Conservation (phyloP, 2,113 vertebrate species). For the Ivindomyrus marchei region DNA sequence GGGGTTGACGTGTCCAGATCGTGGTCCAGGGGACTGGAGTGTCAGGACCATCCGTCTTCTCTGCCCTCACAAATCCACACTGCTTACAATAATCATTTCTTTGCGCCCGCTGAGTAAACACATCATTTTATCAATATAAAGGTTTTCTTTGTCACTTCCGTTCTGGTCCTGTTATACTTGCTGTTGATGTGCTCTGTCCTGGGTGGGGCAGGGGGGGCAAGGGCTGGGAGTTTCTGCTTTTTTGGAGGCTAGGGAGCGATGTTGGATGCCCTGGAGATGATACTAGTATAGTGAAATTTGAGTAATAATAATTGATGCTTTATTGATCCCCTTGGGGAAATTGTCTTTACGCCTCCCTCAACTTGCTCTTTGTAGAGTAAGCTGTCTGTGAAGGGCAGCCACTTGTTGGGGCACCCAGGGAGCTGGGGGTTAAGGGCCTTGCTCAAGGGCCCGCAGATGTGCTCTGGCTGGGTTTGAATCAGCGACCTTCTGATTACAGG, state of each 20-base stretch:
- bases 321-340: too few relatives aligned
- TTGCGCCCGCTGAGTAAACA: background rate
- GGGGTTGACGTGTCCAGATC: background rate
- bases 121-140: background rate
- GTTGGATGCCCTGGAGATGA: background rate
- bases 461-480: too few relatives aligned
- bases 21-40: background rate
- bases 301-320: too few relatives aligned
- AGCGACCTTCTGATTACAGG: too few relatives aligned
- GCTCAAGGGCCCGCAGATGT: too few relatives aligned
- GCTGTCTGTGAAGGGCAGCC: too few relatives aligned
- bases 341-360: too few relatives aligned
- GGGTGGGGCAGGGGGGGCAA: background rate
- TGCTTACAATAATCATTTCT: background rate
- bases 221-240: background rate
- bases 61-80: background rate
- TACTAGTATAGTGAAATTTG: background rate
- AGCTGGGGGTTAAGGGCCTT: too few relatives aligned
- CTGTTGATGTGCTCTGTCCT: background rate
- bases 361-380: too few relatives aligned
- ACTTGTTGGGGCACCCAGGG: too few relatives aligned
- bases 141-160: background rate
- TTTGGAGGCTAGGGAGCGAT: background rate
- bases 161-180: background rate
- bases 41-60: background rate